These are phyloP conservation scores for Lottia scabra DNA, from an alignment of 2,888 invertebrate genomes.

Conservation along the genomic window DNA sequence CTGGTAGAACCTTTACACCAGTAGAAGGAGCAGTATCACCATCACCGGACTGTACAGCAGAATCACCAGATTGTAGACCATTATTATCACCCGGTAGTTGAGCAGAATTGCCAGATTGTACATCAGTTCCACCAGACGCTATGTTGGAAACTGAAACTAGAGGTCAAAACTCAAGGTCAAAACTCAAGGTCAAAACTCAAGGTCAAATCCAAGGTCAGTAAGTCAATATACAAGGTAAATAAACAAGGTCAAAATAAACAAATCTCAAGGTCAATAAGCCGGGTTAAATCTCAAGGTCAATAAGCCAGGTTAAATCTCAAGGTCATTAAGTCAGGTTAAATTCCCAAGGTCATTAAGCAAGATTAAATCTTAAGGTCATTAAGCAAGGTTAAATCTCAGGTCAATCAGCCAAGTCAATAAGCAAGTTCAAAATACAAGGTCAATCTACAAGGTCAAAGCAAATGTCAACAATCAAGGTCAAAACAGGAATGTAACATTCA, in stretches of 20 bases:
- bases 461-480: slow-evolving; percentile 21
- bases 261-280: slow-evolving; percentile 22
- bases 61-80: too few species aligned
- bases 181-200: slow-evolving; percentile 15
- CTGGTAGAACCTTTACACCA: slow-evolving; percentile 22
- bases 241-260: slow-evolving; percentile 9
- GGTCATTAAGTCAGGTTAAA: too few species aligned
- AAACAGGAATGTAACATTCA: too few species aligned
- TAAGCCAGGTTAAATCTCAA: too few species aligned
- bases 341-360: too few species aligned
- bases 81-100: too few species aligned
- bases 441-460: slow-evolving; percentile 5
- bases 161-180: slow-evolving; percentile 22
- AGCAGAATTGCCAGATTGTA: too few species aligned
- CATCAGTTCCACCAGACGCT: slow-evolving; percentile 11
- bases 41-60: too few species aligned
- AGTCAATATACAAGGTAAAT: too few species aligned
- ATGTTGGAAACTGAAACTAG: slow-evolving; percentile 29
- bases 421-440: slow-evolving; percentile 22
- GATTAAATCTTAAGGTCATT: slow-evolving; percentile 23
- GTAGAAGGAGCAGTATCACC: too few species aligned
- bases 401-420: too few species aligned
- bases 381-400: slow-evolving; percentile 10
- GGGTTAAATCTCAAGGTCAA: background rate
- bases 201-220: background rate